Percentiles rank a stretch among this genome's conserved stretches.
These are phyloP conservation scores for Novumbra hubbsi DNA, from an alignment of 2,797 vertebrate species.

Conservation along the genomic window DNA sequence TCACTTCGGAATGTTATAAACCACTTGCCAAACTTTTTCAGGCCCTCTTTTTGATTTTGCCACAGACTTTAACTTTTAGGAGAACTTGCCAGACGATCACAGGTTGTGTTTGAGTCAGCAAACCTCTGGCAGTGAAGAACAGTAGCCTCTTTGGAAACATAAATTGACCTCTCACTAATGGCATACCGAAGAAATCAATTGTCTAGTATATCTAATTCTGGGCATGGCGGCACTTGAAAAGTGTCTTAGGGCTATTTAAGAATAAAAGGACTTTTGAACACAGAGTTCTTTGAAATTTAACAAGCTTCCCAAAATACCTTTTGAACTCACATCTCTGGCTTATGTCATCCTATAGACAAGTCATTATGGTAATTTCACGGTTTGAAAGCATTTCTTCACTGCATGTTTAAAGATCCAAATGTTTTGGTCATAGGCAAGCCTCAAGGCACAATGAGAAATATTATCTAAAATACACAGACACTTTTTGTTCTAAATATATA, in stretches of 20 bases:
- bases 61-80: conserved; percentile 74
- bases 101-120: conserved; percentile 87
- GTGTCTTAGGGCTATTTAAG: conserved; percentile 86
- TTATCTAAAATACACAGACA: conserved; percentile 81
- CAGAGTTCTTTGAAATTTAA: conserved; percentile 83
- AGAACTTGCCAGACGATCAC: conserved; percentile 84
- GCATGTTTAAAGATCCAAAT: conserved; percentile 48
- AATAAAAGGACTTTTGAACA: conserved; percentile 81
- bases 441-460: conserved; percentile 81
- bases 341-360: conserved; percentile 85
- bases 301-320: conserved; percentile 87
- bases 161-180: conserved; percentile 89
- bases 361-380: conserved; percentile 88
- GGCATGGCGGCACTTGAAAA: conserved; percentile 80
- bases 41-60: neutral
- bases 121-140: conserved; percentile 86
- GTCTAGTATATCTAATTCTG: conserved; percentile 89
- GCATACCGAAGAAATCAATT: conserved; percentile 87
- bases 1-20: neutral
- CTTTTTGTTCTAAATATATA: conserved; percentile 87
- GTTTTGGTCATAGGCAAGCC: conserved; percentile 72
- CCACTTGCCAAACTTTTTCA: neutral
- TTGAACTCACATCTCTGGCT: conserved; percentile 77
- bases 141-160: conserved; percentile 85
- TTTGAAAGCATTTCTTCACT: conserved; percentile 24